Conservation (phyloP, 2,113 vertebrate species). For the Pterocles gutturalis region DNA sequence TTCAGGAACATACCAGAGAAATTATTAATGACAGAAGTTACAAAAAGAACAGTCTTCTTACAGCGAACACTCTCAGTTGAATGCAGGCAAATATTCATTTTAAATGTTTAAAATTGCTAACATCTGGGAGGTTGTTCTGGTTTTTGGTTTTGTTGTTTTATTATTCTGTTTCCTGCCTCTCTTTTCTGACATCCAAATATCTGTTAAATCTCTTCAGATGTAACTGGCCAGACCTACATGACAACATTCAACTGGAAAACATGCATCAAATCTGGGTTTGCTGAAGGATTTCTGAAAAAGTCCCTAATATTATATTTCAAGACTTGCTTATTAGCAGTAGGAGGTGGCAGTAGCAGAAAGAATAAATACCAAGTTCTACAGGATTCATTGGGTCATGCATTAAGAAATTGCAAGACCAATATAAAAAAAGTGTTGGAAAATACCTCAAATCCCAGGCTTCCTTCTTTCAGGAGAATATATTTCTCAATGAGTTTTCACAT, state of each 20-base stretch:
- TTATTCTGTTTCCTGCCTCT: neutral
- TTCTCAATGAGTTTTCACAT: neutral
- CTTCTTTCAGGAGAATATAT: neutral
- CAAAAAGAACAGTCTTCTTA: neutral
- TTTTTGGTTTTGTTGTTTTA: neutral
- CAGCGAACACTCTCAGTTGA: neutral
- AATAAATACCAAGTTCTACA: neutral
- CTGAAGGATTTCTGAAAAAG: neutral
- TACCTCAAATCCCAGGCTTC: neutral
- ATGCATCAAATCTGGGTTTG: neutral
- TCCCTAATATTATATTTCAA: neutral
- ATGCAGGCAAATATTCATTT: neutral
- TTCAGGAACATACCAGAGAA: neutral
- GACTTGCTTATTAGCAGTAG: neutral
- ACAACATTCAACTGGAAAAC: neutral
- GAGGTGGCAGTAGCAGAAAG: neutral
- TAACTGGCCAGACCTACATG: neutral
- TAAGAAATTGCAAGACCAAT: neutral
- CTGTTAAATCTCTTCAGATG: neutral
- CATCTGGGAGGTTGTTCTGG: rapidly evolving
- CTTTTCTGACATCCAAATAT: neutral
- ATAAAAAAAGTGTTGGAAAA: neutral
- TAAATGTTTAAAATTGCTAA: neutral
- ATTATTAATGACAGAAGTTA: neutral
- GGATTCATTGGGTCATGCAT: rapidly evolving